phyloP scores from a whole-genome alignment of 2,113 vertebrate genomes.

The Jaculus jaculus region DNA sequence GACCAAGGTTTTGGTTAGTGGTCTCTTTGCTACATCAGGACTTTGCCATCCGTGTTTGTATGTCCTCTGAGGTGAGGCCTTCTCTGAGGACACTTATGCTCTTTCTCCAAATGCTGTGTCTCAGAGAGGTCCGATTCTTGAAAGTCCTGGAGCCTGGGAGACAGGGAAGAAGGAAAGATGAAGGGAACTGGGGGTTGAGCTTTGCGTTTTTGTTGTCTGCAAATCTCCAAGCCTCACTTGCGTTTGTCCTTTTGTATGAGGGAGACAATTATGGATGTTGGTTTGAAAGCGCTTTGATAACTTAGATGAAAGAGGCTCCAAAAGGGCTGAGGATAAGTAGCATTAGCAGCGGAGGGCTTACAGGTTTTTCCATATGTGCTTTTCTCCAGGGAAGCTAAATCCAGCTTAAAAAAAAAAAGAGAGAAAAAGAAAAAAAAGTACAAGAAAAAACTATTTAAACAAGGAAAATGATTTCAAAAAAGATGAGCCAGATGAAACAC shows the following conservation, averaged over 20 bases:
- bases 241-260: slow-evolving; percentile 35
- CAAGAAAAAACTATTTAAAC: slow-evolving; percentile 61
- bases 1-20: not conserved
- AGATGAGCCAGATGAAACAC: slow-evolving; percentile 57
- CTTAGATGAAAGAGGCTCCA: slow-evolving; percentile 65
- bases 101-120: not conserved
- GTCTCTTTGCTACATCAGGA: not conserved
- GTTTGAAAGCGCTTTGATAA: slow-evolving; percentile 73
- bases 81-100: not conserved
- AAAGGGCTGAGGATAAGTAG: slow-evolving; percentile 65
- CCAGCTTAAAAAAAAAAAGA: slow-evolving; percentile 62
- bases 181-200: not conserved
- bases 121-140: not conserved
- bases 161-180: not conserved
- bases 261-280: slow-evolving; percentile 56
- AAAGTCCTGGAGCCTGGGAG: not conserved
- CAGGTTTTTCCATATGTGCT: slow-evolving; percentile 37
- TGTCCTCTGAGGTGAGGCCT: not conserved
- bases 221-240: slow-evolving; percentile 30
- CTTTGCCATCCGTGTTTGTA: not conserved
- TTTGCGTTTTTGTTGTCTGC: slow-evolving; percentile 38
- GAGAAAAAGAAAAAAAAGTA: slow-evolving; percentile 59
- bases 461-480: slow-evolving; percentile 68
- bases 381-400: slow-evolving; percentile 61
- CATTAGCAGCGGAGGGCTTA: slow-evolving; percentile 65